phyloP scores from a whole-genome alignment of 2,797 vertebrate species.

The Falco rusticolus region DNA sequence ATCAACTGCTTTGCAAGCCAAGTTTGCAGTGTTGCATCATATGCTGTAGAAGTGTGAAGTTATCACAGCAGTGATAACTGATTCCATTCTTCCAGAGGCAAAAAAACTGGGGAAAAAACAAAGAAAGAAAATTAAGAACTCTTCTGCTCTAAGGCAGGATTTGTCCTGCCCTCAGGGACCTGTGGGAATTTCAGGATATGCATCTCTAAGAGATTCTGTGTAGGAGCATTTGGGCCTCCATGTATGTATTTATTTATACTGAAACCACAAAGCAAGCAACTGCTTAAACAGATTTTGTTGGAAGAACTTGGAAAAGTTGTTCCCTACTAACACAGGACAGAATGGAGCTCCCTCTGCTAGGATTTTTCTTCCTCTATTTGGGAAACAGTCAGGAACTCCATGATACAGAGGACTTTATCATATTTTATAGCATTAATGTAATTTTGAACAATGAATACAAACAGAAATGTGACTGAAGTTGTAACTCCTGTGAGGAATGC shows the following conservation, averaged over 20 bases:
- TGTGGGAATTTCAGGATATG: not conserved
- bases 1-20: slow-evolving; percentile 36
- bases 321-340: not conserved
- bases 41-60: not conserved
- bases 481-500: not conserved
- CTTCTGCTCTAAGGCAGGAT: not conserved
- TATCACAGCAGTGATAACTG: not conserved
- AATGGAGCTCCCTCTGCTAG: not conserved
- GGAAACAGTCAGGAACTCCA: not conserved
- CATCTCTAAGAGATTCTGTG: not conserved
- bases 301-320: not conserved
- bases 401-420: not conserved
- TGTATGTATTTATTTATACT: not conserved
- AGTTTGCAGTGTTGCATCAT: not conserved
- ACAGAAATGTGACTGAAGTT: not conserved
- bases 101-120: fast-evolving
- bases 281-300: not conserved
- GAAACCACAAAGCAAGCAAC: not conserved
- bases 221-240: not conserved
- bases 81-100: not conserved
- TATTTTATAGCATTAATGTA: not conserved
- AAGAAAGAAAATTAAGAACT: not conserved
- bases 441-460: not conserved
- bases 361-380: not conserved
- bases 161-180: not conserved